A percentile compares a stretch with the other conserved stretches of the same genome.
phyloP scores from a whole-genome alignment of 1,140 invertebrate genomes.

The Bombus haemorrhoidalis region DNA sequence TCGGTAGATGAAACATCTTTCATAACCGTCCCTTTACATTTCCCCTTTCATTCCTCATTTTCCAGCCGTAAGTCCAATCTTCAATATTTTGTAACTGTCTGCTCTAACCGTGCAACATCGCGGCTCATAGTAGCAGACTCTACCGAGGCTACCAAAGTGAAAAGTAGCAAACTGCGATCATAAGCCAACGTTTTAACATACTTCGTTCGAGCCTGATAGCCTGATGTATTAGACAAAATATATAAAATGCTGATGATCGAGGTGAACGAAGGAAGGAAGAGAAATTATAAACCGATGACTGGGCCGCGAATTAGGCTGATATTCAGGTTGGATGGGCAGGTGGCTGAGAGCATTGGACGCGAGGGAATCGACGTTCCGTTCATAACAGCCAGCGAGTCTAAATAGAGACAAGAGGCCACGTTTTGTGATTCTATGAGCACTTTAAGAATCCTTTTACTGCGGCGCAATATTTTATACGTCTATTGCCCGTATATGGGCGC shows the following conservation, averaged over 20 bases:
- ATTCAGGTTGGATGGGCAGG: background rate
- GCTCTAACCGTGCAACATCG: too few species aligned
- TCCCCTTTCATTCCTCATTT: too few species aligned
- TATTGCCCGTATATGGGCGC: constrained; percentile 68
- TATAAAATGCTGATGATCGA: rapidly evolving
- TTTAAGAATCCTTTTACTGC: constrained; percentile 62
- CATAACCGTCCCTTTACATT: too few species aligned
- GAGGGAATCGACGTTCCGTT: background rate
- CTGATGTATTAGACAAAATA: too few species aligned
- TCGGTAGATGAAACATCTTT: too few species aligned
- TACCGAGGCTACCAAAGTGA: too few species aligned
- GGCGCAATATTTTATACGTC: constrained; percentile 58
- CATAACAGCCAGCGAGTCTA: background rate
- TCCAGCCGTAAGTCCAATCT: too few species aligned
- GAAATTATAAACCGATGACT: background rate
- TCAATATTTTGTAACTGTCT: too few species aligned
- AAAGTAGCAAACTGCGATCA: background rate
- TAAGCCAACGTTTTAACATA: background rate
- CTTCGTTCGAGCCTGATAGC: background rate
- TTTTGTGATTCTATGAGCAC: constrained; percentile 55
- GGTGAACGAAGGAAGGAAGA: too few species aligned
- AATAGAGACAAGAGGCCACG: background rate
- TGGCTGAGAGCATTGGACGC: background rate
- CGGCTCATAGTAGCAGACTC: too few species aligned
- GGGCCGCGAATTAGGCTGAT: background rate